A percentile compares a stretch with the other conserved stretches of the same genome.
phyloP scores from a whole-genome alignment of 2,888 invertebrate genomes.

The Tillus elongatus region DNA sequence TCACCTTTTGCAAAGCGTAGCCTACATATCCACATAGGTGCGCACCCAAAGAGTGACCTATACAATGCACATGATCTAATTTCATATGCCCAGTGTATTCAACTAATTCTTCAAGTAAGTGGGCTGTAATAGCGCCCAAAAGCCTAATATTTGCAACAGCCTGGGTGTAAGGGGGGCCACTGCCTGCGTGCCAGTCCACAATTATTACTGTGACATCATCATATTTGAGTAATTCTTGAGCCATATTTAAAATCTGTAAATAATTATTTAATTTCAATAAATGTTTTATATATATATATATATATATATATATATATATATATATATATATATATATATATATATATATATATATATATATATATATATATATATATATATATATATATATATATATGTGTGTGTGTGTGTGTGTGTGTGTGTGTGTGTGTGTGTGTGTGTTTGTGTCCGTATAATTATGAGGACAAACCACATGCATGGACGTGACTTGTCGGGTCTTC shows the following conservation, averaged over 20 bases:
- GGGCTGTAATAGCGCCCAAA: slow-evolving; percentile 74
- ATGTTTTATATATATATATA: no score
- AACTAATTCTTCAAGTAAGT: slow-evolving; percentile 49
- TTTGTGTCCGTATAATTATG: no score
- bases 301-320: no score
- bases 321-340: no score
- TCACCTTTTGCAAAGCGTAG: slow-evolving; percentile 57
- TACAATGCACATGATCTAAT: slow-evolving; percentile 65
- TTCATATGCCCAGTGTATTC: slow-evolving; percentile 39
- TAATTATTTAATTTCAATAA: slow-evolving; percentile 7
- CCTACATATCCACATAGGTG: slow-evolving; percentile 82
- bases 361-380: no score
- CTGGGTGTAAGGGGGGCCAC: slow-evolving; percentile 81
- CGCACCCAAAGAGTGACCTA: slow-evolving; percentile 81
- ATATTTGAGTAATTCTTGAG: slow-evolving; percentile 59
- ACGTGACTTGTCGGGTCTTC: no score
- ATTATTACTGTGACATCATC: slow-evolving; percentile 67
- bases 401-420: no score
- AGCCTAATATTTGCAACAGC: slow-evolving; percentile 86
- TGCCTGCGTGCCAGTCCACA: slow-evolving; percentile 80
- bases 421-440: no score
- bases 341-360: no score
- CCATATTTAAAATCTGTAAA: slow-evolving; percentile 57
- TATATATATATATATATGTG: no score
- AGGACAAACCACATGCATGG: no score